Evolutionary conservation across 2,888 invertebrate genomes (phyloP).

Genomic region (Onthophagus sagittarius): DNA sequence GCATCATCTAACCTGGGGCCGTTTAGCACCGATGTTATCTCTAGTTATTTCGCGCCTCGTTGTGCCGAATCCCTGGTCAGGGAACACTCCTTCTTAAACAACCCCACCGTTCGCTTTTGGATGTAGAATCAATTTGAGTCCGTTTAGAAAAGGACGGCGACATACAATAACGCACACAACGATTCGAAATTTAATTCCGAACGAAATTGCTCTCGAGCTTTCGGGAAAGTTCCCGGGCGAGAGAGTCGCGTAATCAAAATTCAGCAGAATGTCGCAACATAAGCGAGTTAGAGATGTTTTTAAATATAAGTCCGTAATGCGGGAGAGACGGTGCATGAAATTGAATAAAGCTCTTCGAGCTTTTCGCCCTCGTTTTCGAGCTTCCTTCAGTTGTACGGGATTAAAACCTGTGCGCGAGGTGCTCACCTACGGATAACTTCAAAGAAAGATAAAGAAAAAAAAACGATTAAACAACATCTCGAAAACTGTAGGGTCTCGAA

Average conservation of each 20-base stretch:
- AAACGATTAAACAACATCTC: conserved; percentile 2
- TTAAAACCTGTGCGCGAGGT: conserved; percentile 4
- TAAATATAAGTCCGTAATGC: conserved; percentile 40
- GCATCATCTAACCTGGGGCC: conserved; percentile 46
- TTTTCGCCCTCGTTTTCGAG: background rate
- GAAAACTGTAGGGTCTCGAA: background rate
- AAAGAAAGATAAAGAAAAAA: background rate
- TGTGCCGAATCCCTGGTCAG: conserved; percentile 30
- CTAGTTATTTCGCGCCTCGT: conserved; percentile 50
- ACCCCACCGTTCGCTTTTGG: background rate
- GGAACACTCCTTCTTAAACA: background rate
- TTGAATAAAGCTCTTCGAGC: conserved; percentile 39
- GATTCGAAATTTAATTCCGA: background rate
- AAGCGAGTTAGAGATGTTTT: conserved; percentile 30
- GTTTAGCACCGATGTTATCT: conserved; percentile 50
- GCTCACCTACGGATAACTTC: background rate
- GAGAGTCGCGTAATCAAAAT: conserved; percentile 24
- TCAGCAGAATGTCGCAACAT: conserved; percentile 20
- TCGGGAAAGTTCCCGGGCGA: background rate
- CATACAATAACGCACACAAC: background rate
- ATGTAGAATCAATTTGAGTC: background rate
- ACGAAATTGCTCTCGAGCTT: background rate
- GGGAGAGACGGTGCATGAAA: conserved; percentile 43
- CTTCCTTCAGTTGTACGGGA: background rate
- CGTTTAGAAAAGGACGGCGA: background rate